Evolutionary conservation across 2,888 invertebrate genomes (phyloP).

Genomic region (Formica aserva): DNA sequence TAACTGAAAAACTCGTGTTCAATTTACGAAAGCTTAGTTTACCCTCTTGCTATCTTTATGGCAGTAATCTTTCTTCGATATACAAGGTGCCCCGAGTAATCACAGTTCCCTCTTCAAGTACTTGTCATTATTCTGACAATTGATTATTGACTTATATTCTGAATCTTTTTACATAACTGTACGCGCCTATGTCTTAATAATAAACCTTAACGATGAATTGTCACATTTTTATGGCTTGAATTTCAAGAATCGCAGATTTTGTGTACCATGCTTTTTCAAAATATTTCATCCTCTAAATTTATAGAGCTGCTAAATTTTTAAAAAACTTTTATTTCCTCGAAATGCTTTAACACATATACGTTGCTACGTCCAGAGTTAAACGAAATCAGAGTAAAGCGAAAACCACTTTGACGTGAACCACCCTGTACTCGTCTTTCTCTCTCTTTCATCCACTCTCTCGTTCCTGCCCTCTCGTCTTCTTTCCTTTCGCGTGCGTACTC

Average conservation of each 20-base stretch:
- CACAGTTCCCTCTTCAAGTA: constrained; percentile 38
- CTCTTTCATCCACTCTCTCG: neutral
- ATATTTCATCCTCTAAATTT: neutral
- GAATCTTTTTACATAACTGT: constrained; percentile 21
- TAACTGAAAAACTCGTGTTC: constrained; percentile 48
- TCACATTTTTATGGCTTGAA: neutral
- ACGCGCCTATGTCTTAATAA: neutral
- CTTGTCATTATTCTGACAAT: constrained; percentile 13
- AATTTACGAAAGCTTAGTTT: constrained; percentile 46
- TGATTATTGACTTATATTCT: constrained; percentile 6
- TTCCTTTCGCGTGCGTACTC: constrained; percentile 40
- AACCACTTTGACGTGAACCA: constrained; percentile 15
- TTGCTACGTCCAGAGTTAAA: neutral
- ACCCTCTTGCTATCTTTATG: constrained; percentile 22
- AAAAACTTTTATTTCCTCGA: constrained; percentile 1
- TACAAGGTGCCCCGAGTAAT: constrained; percentile 10
- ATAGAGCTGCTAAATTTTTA: neutral
- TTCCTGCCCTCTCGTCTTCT: neutral
- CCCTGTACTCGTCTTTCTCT: constrained; percentile 21
- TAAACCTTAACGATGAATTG: neutral
- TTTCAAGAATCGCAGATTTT: neutral
- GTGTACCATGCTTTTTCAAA: neutral
- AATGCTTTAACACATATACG: neutral
- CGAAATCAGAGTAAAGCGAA: constrained; percentile 26
- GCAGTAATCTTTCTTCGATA: constrained; percentile 22